Base-by-base conservation (phyloP, 2,113 vertebrate species). In the Henicopernis longicauda region DNA sequence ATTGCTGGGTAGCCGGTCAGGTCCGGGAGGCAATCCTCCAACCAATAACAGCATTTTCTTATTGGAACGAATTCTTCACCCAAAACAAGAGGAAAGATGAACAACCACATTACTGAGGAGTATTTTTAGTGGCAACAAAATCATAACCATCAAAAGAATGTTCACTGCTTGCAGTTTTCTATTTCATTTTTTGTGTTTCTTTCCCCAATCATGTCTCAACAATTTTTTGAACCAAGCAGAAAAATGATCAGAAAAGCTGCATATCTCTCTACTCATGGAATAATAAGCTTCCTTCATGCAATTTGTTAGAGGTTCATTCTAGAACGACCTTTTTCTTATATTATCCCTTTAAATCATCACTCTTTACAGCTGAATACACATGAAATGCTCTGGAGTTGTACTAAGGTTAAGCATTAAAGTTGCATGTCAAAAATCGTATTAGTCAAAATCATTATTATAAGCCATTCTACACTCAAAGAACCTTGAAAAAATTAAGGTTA, bases 31-130 rank as follows among this genome's bases (percentile, higher is more conserved):
- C 98, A 99, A 97, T 91, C 99, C 99, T 97, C 99, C 99, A 94
- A 99, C 99, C 98, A 99, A 94, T 96, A 99, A 98, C 97, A 99
- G 98, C 99, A 99, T 98, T 98, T 99, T 99, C 98, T 99, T 99
- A 98, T 99, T 99, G 98, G 99, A 99, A 98, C 99, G 99, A 98
- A 99, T 99, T 98, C 99, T 99, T 99, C 96, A 98, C 98, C 98
- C 98, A 98, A 98, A 98, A 98, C 98, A 98, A 98, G 98, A 98
- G 95, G 97, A 97, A 98, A 98, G 97, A 98, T 95, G 97, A 98
- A 98, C 93, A 98, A 97, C 95, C 96, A 86, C 93, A 97, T 98
- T 98, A 98, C 77, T 92, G 89, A 93, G 94, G 88, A 98, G 93
- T 94, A 98, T 96, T 98, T 98, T 98, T 97, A 98, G 97, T 97